A percentile compares a stretch with the other conserved stretches of the same genome.
These are phyloP conservation scores for Seira musarum DNA, from an alignment of 2,888 invertebrate genomes.

Conservation along the genomic window DNA sequence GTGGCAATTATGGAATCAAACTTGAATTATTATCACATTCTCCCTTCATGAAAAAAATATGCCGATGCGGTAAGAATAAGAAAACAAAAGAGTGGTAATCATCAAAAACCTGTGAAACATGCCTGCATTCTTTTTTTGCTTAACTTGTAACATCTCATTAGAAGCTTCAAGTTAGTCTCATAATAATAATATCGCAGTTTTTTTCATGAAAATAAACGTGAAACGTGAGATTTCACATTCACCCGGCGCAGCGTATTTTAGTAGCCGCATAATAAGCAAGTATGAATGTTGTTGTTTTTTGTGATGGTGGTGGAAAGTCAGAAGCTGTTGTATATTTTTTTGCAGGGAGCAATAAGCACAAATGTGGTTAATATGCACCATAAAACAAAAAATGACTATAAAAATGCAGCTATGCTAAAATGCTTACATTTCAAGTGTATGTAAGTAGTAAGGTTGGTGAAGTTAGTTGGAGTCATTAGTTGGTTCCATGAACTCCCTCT, in stretches of 20 bases:
- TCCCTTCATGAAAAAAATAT: too few species aligned
- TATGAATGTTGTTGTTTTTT: too few species aligned
- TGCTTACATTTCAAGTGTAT: background rate
- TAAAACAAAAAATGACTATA: slow-evolving; percentile 50
- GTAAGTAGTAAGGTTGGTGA: slow-evolving; percentile 10
- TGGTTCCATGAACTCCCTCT: slow-evolving; percentile 41
- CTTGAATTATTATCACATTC: too few species aligned
- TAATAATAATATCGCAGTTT: background rate
- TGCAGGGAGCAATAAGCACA: too few species aligned
- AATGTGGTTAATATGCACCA: slow-evolving; percentile 32
- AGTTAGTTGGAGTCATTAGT: slow-evolving; percentile 36
- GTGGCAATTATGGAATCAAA: too few species aligned
- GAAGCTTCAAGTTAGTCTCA: too few species aligned
- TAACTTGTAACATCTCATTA: slow-evolving; percentile 23
- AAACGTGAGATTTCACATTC: slow-evolving; percentile 38
- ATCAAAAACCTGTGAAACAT: slow-evolving; percentile 22
- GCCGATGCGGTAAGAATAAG: too few species aligned
- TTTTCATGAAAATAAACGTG: slow-evolving; percentile 33
- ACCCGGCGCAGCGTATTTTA: background rate
- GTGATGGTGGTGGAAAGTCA: too few species aligned
- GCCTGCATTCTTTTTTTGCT: background rate
- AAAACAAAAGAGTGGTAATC: background rate
- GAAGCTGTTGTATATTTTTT: too few species aligned
- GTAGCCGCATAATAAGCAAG: slow-evolving; percentile 11
- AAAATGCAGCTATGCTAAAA: slow-evolving; percentile 8